A percentile compares a stretch with the other conserved stretches of the same genome.
Conservation (phyloP, 2,888 invertebrate species). For the Clunio marinus region DNA sequence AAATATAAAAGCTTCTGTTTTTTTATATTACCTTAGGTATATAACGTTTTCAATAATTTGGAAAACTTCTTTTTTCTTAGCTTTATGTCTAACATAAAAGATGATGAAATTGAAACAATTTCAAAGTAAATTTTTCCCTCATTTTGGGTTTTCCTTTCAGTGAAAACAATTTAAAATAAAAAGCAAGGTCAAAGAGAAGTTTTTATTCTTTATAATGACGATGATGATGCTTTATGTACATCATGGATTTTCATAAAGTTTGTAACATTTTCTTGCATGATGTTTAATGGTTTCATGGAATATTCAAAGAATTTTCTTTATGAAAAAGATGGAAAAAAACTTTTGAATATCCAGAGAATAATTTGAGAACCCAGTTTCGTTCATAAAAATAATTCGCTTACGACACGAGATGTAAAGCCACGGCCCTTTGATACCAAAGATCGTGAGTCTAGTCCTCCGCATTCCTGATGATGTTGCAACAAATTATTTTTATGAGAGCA, state of each 20-base stretch:
- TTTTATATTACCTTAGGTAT: background rate
- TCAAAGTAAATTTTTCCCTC: background rate
- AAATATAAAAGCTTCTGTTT: background rate
- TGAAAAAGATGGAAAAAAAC: background rate
- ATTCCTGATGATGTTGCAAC: slow-evolving; percentile 39
- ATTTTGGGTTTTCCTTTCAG: background rate
- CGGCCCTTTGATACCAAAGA: background rate
- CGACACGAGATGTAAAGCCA: background rate
- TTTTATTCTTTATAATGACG: background rate
- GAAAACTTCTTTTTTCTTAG: background rate
- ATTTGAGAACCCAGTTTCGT: background rate
- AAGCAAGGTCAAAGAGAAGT: background rate
- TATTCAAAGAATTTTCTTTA: background rate
- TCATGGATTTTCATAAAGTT: background rate
- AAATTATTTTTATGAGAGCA: slow-evolving; percentile 39
- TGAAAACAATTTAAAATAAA: background rate
- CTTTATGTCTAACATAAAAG: no score
- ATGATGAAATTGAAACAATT: background rate
- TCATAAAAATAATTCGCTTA: background rate
- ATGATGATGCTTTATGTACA: slow-evolving; percentile 13
- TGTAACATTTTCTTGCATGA: background rate
- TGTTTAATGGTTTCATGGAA: background rate
- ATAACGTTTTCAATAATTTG: no score
- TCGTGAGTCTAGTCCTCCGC: slow-evolving; percentile 11
- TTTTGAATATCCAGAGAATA: background rate